Base-by-base conservation (phyloP, 2,113 vertebrate genomes). In the Odontesthes bonariensis region DNA sequence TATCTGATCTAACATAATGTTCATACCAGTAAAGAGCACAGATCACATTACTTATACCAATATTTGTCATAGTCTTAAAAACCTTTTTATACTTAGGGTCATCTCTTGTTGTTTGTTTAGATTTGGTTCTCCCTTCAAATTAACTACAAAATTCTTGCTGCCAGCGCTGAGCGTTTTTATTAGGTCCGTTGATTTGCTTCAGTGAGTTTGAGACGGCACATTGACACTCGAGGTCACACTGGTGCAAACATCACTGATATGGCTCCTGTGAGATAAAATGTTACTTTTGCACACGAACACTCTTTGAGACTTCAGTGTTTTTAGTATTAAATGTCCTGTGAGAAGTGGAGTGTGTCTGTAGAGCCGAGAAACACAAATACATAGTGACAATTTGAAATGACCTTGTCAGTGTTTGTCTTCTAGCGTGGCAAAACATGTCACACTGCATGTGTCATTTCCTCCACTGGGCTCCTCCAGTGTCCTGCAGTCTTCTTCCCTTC, bases 351-450 rank as follows among this genome's bases (percentile, higher is more conserved):
- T 63, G 44, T 49, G 38, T 56, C 54, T 32, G 8, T 60, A 60
- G 32, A 64, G 49, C 23, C 35, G 65, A 56, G 42, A 70, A 77
- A 72, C 67, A 8, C 58, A 10, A 73, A 82, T 59, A 22, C 67
- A 23, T 5, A 19, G 47, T 73, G 85, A 81, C 79, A 53, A 27
- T 75, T 59, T 51, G 22, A 69, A 86, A 81, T 67, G 55, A 83
- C 84, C 76, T 80, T 75, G 66, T 82, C 82, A 68, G 33, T 59
- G 60, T 82, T 82, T 72, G 75, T 68, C 66, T 52, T 62, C 63
- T 42, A 55, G 35, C 69, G 62, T 74, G 65, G 53, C 23, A 47
- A 78, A 81, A 83, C 62, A 64, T 66, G 76, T 82, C 42, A 0
- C 56, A 57, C 54, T 66, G 51, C 23, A 9, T 72, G 70, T 85